Evolutionary conservation across 2,113 vertebrate species (phyloP).

Genomic region (Chroicocephalus ridibundus): DNA sequence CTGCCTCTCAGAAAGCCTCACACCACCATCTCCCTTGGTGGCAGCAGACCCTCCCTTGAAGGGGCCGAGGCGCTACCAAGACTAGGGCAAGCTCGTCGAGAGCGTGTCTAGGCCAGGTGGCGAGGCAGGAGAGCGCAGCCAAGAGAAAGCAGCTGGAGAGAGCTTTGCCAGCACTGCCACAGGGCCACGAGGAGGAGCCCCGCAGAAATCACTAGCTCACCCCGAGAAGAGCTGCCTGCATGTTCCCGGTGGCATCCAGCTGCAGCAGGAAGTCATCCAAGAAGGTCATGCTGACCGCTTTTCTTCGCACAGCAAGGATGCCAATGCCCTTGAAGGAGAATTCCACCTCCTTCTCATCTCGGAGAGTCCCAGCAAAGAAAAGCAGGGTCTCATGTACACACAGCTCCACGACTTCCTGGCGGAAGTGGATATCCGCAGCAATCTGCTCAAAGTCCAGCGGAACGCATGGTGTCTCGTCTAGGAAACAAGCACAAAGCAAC

Average conservation of each 20-base stretch:
- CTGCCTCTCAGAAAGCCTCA: background rate
- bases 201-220: background rate
- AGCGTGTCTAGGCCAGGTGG: background rate
- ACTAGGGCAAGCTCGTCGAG: too few species aligned
- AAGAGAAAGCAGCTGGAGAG: background rate
- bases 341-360: background rate
- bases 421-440: background rate
- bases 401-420: background rate
- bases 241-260: background rate
- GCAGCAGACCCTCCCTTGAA: fast-evolving
- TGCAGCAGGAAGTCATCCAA: background rate
- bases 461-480: background rate
- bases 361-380: background rate
- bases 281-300: background rate
- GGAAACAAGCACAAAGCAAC: background rate
- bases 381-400: background rate
- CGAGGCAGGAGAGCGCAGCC: background rate
- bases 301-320: background rate
- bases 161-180: background rate
- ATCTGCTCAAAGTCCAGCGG: background rate
- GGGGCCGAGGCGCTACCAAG: too few species aligned
- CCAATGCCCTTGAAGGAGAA: background rate
- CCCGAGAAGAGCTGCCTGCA: background rate
- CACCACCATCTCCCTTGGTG: background rate
- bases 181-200: background rate